Percentiles rank a stretch among this genome's conserved stretches.
phyloP scores from a whole-genome alignment of 2,888 invertebrate genomes.

The Acronicta alni region DNA sequence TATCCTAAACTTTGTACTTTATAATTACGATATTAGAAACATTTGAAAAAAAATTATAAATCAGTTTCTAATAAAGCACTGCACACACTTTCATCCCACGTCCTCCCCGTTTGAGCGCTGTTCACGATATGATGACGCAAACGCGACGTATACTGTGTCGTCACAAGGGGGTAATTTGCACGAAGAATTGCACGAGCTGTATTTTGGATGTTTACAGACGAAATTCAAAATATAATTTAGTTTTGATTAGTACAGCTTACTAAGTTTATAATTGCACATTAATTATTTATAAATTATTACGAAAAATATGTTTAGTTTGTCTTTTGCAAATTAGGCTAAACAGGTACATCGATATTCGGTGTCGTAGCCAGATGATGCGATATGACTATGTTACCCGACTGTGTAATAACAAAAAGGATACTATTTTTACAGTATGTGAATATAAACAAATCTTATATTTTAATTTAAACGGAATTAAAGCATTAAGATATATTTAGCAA shows the following conservation, averaged over 20 bases:
- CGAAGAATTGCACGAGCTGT: constrained; percentile 67
- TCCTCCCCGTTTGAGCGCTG: constrained; percentile 84
- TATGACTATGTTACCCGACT: constrained; percentile 29
- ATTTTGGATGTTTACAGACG: constrained; percentile 36
- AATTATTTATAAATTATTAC: neutral
- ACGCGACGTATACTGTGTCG: constrained; percentile 78
- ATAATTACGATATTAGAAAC: constrained; percentile 85
- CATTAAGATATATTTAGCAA: no score
- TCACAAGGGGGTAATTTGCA: constrained; percentile 70
- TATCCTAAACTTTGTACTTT: constrained; percentile 88
- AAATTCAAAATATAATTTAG: neutral
- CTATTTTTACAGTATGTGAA: neutral
- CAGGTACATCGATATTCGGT: constrained; percentile 3
- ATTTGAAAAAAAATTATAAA: constrained; percentile 81
- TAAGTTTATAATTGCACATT: constrained; percentile 48
- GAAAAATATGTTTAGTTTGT: neutral
- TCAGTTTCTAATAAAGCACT: constrained; percentile 76
- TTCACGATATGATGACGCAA: constrained; percentile 85
- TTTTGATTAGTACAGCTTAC: neutral
- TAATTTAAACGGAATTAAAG: no score
- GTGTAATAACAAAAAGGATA: neutral
- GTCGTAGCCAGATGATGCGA: constrained; percentile 22
- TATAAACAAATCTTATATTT: no score
- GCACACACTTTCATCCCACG: constrained; percentile 75
- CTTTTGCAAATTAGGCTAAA: neutral